Conservation (phyloP, 2,113 vertebrate species). For the Carlito syrichta region DNA sequence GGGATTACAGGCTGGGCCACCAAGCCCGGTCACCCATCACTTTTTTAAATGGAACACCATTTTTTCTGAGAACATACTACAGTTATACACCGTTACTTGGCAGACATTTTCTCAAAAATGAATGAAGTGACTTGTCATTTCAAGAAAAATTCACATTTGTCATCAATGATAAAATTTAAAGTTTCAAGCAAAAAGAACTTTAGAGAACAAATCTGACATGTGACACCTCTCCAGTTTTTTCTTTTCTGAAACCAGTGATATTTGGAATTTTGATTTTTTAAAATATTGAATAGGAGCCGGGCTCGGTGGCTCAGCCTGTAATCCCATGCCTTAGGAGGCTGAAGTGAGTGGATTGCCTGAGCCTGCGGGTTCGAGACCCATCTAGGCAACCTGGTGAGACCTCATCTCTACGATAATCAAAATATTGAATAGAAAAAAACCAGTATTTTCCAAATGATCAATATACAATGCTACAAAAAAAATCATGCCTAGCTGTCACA, state of each 20-base stretch:
- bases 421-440: conserved; percentile 8
- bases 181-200: conserved; percentile 6
- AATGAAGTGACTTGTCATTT: background rate
- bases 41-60: background rate
- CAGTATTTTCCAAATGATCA: background rate
- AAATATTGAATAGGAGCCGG: background rate
- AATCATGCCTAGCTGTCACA: background rate
- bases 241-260: background rate
- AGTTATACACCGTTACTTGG: background rate
- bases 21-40: background rate
- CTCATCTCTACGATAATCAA: too few relatives aligned
- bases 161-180: conserved; percentile 2
- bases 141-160: conserved; percentile 20
- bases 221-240: background rate
- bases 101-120: conserved; percentile 10
- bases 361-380: too few relatives aligned
- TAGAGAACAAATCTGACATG: conserved; percentile 14
- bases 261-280: too few relatives aligned
- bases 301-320: too few relatives aligned
- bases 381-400: too few relatives aligned
- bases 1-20: too few relatives aligned
- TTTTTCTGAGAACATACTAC: background rate
- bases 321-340: too few relatives aligned
- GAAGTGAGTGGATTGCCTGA: too few relatives aligned
- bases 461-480: background rate